phyloP scores from a whole-genome alignment of 1,140 invertebrate genomes.

The Drosophila arawakana region DNA sequence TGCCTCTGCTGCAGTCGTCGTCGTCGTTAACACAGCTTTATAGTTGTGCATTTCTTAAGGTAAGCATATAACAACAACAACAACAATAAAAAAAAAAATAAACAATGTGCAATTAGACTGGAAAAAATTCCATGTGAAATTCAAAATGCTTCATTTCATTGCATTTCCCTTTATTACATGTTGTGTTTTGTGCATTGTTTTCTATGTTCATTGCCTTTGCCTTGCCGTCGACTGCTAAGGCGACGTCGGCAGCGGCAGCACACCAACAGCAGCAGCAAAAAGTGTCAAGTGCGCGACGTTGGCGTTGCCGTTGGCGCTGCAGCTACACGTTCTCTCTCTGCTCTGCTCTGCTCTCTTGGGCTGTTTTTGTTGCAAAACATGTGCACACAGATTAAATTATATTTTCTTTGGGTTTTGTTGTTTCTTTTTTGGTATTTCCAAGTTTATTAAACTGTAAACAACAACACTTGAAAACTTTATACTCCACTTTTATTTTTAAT shows the following conservation, averaged over 20 bases:
- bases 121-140: conserved; percentile 58
- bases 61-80: conserved; percentile 36
- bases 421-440: conserved; percentile 26
- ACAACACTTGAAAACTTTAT: conserved; percentile 28
- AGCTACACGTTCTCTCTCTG: conserved; percentile 2
- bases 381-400: conserved; percentile 44
- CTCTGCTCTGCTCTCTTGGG: neutral
- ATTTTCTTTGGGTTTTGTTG: neutral
- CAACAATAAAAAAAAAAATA: conserved; percentile 29
- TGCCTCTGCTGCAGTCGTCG: conserved; percentile 1
- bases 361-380: conserved; percentile 41
- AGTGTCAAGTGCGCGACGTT: conserved; percentile 56
- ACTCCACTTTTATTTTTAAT: conserved; percentile 27
- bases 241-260: neutral
- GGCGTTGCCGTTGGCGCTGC: conserved; percentile 3
- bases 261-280: conserved; percentile 25
- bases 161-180: conserved; percentile 28
- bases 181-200: conserved; percentile 51
- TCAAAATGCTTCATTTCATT: conserved; percentile 41
- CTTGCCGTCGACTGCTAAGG: conserved; percentile 4
- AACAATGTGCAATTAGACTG: conserved; percentile 41
- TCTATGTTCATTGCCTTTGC: conserved; percentile 29
- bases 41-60: conserved; percentile 65
- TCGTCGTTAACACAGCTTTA: conserved; percentile 40
- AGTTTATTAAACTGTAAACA: conserved; percentile 53